Evolutionary conservation across 2,797 vertebrate genomes (phyloP).

Genomic region (Tachyglossus aculeatus): DNA sequence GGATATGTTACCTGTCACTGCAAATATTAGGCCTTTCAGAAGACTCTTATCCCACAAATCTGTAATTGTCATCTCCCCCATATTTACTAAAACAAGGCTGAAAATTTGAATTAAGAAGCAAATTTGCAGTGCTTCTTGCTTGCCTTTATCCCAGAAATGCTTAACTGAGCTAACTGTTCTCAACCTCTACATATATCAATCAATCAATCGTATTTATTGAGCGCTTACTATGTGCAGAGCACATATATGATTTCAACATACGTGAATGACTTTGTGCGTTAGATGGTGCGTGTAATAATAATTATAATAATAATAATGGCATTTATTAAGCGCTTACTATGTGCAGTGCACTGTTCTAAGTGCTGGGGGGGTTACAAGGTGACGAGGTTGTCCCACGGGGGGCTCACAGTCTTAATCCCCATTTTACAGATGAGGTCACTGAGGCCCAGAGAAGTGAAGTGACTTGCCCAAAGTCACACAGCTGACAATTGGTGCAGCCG

Average conservation of each 20-base stretch:
- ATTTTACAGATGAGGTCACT: too few relatives aligned
- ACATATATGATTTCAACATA: background rate
- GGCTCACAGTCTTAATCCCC: too few relatives aligned
- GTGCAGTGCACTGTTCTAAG: too few relatives aligned
- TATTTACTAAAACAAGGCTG: background rate
- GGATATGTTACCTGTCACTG: background rate
- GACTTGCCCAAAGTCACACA: too few relatives aligned
- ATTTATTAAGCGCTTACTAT: too few relatives aligned
- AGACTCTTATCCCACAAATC: background rate
- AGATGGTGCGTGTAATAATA: rapidly evolving
- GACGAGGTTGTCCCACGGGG: too few relatives aligned
- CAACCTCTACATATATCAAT: background rate
- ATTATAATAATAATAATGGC: too few relatives aligned
- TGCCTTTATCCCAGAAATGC: background rate
- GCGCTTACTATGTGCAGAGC: too few relatives aligned
- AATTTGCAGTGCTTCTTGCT: background rate
- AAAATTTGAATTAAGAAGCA: background rate
- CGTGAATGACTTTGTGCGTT: background rate
- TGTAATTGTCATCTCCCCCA: background rate
- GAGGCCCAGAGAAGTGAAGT: too few relatives aligned
- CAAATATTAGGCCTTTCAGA: background rate
- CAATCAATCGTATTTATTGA: too few relatives aligned
- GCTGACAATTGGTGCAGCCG: too few relatives aligned
- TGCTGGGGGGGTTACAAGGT: too few relatives aligned
- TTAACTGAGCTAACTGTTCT: background rate